These are phyloP conservation scores for Cichladusa arquata DNA, from an alignment of 2,113 vertebrate species.

Conservation along the genomic window DNA sequence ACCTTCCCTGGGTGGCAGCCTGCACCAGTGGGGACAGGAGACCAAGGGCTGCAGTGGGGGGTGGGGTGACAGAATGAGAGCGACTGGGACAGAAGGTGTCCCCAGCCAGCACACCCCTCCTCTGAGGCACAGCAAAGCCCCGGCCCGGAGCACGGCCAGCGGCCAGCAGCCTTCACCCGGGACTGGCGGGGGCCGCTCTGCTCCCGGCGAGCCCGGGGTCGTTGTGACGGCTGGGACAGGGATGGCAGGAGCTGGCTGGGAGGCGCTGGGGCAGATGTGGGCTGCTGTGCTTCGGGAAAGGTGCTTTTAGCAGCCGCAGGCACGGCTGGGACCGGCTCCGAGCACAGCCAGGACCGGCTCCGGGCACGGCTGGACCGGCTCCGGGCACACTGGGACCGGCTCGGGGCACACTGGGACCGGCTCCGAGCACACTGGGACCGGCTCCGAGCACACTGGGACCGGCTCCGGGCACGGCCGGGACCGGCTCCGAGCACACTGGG, in stretches of 20 bases:
- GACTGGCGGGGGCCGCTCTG: neutral
- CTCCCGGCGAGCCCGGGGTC: accelerated
- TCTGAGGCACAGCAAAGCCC: neutral
- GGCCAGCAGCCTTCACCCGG: neutral
- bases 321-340: neutral
- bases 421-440: neutral
- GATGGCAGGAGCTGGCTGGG: neutral
- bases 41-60: accelerated
- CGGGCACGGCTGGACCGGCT: neutral
- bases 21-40: accelerated
- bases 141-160: accelerated
- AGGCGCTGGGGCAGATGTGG: neutral
- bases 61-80: neutral
- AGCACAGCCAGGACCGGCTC: neutral
- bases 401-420: neutral
- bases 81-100: neutral
- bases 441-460: neutral
- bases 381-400: neutral
- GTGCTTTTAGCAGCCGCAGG: neutral
- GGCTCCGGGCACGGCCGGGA: neutral
- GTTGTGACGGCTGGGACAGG: neutral
- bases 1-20: neutral
- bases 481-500: neutral
- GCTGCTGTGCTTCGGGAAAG: neutral
- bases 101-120: neutral